Evolutionary conservation across 2,888 invertebrate species (phyloP).

Genomic region (Nycteola revayana): DNA sequence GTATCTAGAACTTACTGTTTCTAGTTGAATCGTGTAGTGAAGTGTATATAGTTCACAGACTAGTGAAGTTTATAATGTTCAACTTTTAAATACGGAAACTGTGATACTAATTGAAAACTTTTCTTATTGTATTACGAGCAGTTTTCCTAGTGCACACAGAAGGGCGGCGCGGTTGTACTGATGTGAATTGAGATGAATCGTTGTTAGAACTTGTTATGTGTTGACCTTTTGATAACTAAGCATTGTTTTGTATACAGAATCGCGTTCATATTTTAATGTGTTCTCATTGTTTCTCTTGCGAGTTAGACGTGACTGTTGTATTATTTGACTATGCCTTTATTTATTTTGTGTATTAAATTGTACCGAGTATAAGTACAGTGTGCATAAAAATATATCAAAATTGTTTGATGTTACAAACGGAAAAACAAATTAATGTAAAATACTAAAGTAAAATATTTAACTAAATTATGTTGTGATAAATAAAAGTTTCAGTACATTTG

Average conservation of each 20-base stretch:
- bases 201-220: slow-evolving; percentile 29
- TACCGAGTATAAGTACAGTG: too few species aligned
- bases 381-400: too few species aligned
- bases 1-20: slow-evolving; percentile 83
- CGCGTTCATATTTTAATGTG: slow-evolving; percentile 18
- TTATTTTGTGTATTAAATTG: background rate
- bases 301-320: slow-evolving; percentile 12
- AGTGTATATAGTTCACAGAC: slow-evolving; percentile 55
- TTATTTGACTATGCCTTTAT: slow-evolving; percentile 5
- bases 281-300: slow-evolving; percentile 20
- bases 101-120: slow-evolving; percentile 79
- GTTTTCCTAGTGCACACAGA: slow-evolving; percentile 58
- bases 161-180: slow-evolving; percentile 33
- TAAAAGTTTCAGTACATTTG: too few species aligned
- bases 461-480: too few species aligned
- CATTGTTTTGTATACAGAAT: slow-evolving; percentile 29
- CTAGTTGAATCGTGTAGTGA: slow-evolving; percentile 71
- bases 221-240: slow-evolving; percentile 29
- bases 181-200: slow-evolving; percentile 23
- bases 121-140: slow-evolving; percentile 60
- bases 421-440: too few species aligned
- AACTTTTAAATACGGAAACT: slow-evolving; percentile 79
- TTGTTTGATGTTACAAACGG: too few species aligned
- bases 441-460: too few species aligned
- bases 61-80: slow-evolving; percentile 65